Conservation (phyloP, 1,140 invertebrate species). For the Pseudomyrmex dendroicus region DNA sequence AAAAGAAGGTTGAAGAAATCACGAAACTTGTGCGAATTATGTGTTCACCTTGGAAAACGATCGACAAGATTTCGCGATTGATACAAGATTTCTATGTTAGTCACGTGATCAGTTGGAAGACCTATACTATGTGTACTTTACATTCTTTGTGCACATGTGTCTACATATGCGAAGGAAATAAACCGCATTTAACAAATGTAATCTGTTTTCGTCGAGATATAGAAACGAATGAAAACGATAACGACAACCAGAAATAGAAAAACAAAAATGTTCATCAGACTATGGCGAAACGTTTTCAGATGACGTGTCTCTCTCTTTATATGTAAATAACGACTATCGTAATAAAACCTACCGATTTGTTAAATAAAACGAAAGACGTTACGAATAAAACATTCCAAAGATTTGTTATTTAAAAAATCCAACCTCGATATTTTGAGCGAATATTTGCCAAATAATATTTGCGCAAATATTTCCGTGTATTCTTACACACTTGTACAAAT, state of each 20-base stretch:
- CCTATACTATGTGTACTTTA: no score
- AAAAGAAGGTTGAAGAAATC: not conserved
- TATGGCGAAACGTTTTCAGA: no score
- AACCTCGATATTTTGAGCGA: not conserved
- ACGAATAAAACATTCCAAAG: constrained; percentile 61
- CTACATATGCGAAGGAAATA: no score
- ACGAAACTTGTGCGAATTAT: not conserved
- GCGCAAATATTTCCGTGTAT: not conserved
- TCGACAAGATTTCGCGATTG: constrained; percentile 67
- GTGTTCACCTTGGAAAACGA: constrained; percentile 53
- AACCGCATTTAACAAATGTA: no score
- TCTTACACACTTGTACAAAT: not conserved
- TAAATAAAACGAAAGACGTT: constrained; percentile 81
- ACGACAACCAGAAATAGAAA: no score
- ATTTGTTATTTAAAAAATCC: constrained; percentile 36
- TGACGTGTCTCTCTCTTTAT: constrained; percentile 60
- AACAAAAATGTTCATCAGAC: no score
- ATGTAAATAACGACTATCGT: constrained; percentile 74
- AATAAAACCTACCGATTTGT: constrained; percentile 72
- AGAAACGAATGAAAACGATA: no score
- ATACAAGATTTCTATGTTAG: constrained; percentile 20
- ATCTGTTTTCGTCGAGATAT: no score
- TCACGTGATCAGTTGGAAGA: no score
- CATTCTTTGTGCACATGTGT: no score
- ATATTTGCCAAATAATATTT: not conserved